Evolutionary conservation across 2,113 vertebrate species (phyloP), one percentile per base, ranked within the genome.

Genomic region (Phoxinus phoxinus): DNA sequence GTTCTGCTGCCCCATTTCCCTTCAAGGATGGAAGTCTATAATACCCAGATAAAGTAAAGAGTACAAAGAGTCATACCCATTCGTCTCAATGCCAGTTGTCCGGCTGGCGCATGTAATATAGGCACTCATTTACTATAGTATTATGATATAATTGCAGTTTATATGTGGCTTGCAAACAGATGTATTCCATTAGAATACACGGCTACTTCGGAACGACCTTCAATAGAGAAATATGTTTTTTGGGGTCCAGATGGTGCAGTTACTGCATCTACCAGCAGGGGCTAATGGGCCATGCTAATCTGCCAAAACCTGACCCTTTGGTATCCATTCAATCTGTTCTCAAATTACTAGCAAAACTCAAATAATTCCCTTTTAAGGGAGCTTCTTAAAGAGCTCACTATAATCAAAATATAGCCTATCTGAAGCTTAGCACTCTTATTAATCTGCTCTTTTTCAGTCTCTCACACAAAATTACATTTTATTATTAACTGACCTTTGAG

Each of bases 401-500:
- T 77, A 71, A 69, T 69, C 61, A 65, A 35, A 35, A 23, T 56
- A 5, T 13, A 32, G 23, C 65, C 65, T 44, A 81, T 73, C 58
- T 67, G 30, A 9, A 46, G 35, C 2, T 72, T 72, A 72, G 65
- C 19, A 3, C 15, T 53, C 32, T 79, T 30, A 85, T 65, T 75
- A 44, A 61, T 81, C 58, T 84, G 75, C 19, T 10, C 27, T 53
- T 56, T 81, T 41, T 72, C 27, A 15, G 19, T 56, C 25, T 78
- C 51, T 79, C 48, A 35, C 37, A 25, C 15, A 67, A 73, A 65
- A 46, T 73, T 82, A 61, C 59, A 19, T 72, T 83, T 13, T 37
- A 78, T 83, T 78, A 85, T 85, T 37, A 82, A 84, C 25, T 84
- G 46, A 85, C 46, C 83, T 77, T 56, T 87, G 37, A 81, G 75